Evolutionary conservation across 2,888 invertebrate genomes (phyloP).

Genomic region (Pogonocherus hispidulus): DNA sequence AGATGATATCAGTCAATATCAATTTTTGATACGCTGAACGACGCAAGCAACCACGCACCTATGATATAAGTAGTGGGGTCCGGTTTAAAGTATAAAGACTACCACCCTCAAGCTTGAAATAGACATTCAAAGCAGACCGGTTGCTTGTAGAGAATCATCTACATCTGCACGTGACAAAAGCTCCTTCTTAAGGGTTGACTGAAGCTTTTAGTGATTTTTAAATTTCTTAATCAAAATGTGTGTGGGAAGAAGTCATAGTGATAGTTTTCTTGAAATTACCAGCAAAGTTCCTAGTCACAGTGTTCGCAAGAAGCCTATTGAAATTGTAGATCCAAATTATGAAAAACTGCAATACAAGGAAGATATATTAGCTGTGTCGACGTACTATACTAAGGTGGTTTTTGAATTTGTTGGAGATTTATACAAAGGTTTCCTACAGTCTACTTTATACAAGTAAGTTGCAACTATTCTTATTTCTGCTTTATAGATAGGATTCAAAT

Average conservation of each 20-base stretch:
- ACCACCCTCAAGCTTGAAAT: constrained; percentile 20
- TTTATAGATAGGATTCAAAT: too few species aligned
- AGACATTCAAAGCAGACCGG: constrained; percentile 19
- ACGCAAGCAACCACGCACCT: constrained; percentile 15
- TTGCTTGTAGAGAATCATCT: not conserved
- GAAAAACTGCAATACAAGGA: constrained; percentile 46
- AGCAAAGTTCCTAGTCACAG: not conserved
- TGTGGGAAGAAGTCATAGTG: constrained; percentile 51
- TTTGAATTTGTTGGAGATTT: constrained; percentile 52
- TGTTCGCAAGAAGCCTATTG: not conserved
- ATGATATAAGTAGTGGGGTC: constrained; percentile 5
- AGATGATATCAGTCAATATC: not conserved
- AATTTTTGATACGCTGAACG: too few species aligned
- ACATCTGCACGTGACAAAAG: constrained; percentile 12
- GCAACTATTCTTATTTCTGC: too few species aligned
- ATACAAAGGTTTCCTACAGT: constrained; percentile 54
- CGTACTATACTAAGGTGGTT: constrained; percentile 59
- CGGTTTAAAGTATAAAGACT: constrained; percentile 20
- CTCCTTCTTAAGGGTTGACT: constrained; percentile 14
- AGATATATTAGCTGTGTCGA: constrained; percentile 59
- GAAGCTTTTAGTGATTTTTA: not conserved
- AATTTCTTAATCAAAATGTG: constrained; percentile 47
- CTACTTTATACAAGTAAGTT: constrained; percentile 61
- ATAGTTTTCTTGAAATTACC: constrained; percentile 29
- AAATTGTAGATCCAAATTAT: not conserved